phyloP scores from a whole-genome alignment of 2,113 vertebrate species.

The Galemys pyrenaicus region DNA sequence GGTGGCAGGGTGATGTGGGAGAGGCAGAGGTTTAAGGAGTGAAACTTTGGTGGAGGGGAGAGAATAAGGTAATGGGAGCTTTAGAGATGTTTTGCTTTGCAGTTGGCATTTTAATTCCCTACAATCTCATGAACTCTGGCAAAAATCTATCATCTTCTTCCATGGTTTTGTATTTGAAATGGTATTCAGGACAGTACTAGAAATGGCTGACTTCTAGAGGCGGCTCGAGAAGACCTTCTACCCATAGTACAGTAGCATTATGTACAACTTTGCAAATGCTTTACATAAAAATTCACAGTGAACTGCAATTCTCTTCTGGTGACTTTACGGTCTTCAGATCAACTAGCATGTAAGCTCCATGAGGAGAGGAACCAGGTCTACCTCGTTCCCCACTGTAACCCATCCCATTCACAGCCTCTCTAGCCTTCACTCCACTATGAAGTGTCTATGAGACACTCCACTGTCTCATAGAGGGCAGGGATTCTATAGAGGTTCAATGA shows the following conservation, averaged over 20 bases:
- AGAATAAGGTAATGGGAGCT: neutral
- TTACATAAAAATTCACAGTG: neutral
- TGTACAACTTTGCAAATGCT: neutral
- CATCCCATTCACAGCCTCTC: too few species aligned
- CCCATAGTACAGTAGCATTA: neutral
- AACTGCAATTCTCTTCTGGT: neutral
- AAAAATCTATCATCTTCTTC: neutral
- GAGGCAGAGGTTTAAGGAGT: neutral
- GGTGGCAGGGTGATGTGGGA: neutral
- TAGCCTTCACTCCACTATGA: too few species aligned
- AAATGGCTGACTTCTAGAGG: neutral
- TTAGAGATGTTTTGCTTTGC: neutral
- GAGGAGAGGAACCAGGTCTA: neutral
- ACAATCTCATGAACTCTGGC: neutral
- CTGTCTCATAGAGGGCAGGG: too few species aligned
- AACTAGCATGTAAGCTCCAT: neutral
- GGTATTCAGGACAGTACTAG: neutral
- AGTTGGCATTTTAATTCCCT: neutral
- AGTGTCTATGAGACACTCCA: too few species aligned
- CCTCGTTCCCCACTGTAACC: neutral
- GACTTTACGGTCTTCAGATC: neutral
- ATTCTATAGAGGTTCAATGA: neutral
- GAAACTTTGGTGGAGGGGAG: neutral
- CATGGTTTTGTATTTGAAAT: neutral
- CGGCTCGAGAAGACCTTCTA: neutral